Evolutionary conservation across 1,140 invertebrate genomes (phyloP), one percentile per base, ranked within the genome.

Genomic region (Batillaria attramentaria): DNA sequence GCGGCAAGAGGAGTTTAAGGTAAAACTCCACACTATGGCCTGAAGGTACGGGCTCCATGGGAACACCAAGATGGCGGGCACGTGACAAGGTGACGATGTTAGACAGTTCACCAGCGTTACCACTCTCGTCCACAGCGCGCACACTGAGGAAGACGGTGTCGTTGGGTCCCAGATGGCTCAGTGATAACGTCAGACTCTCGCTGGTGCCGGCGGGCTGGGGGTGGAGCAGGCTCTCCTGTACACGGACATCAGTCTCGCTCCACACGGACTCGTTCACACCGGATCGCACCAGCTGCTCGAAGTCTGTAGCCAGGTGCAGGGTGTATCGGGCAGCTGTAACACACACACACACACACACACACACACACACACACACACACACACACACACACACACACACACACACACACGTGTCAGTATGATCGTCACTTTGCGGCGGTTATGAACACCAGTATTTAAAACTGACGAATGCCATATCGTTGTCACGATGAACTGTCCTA

Each of bases 61-160:
- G 78, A 13, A 84, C 80, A 3, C 79, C 42, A 16, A 77, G 69
- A 0, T 81, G 74, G 3, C 72, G n/a, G 3, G 78, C 80, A 1
- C 72, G 66, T 0, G 83, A 84, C 20, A 82, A 18, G 1, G 81
- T 78, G 0, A 84, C 76, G n/a, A 84, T 69, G 50, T 84, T 84
- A 33, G 83, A 84, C 16, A 68, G 18, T 0, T 80, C 83, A 1
- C 78, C 83, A 28, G 39, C 10, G 65, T 84, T 84, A 37, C 62
- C 79, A 31, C 28, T 39, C 3, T 72, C 57, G 69, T 84, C 83
- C n/a, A 73, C 46, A 5, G 83, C 78, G 0, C 65, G 37, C 4
- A 84, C 39, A 35, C 60, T 66, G 28, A 84, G n/a, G 66, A 74
- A 84, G 0, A 81, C 4, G 3, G 82, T 84, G 6, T 54, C 37